Evolutionary conservation across 2,113 vertebrate species (phyloP).

Genomic region (Vimba vimba): DNA sequence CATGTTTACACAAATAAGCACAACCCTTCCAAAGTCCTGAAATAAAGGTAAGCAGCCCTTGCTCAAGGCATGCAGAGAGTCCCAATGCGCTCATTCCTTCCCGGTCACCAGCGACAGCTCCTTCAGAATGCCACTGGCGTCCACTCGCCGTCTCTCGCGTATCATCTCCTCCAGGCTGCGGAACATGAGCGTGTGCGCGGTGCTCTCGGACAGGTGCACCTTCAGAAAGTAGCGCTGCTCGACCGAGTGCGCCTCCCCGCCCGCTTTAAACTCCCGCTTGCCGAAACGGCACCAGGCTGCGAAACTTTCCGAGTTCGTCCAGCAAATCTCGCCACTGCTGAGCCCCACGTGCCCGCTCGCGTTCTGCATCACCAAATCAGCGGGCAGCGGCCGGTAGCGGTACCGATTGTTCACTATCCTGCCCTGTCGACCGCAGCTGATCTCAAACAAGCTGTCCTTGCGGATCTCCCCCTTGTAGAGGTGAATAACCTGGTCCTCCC

Average conservation of each 20-base stretch:
- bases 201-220: slow-evolving; percentile 88
- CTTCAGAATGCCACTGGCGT: slow-evolving; percentile 92
- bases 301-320: slow-evolving; percentile 99
- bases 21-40: slow-evolving; percentile 51
- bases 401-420: slow-evolving; percentile 97
- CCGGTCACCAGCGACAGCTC: slow-evolving; percentile 87
- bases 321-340: slow-evolving; percentile 93
- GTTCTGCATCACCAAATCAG: slow-evolving; percentile 97
- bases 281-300: slow-evolving; percentile 99
- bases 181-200: slow-evolving; percentile 92
- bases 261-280: slow-evolving; percentile 97
- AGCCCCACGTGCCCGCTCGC: slow-evolving; percentile 94
- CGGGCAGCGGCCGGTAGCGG: slow-evolving; percentile 91
- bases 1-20: slow-evolving; percentile 54
- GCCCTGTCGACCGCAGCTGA: slow-evolving; percentile 86
- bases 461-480: slow-evolving; percentile 96
- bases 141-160: slow-evolving; percentile 91
- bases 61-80: slow-evolving; percentile 66
- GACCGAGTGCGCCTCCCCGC: slow-evolving; percentile 88
- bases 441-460: slow-evolving; percentile 92
- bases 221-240: slow-evolving; percentile 94
- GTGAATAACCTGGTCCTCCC: slow-evolving; percentile 91
- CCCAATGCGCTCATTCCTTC: slow-evolving; percentile 81
- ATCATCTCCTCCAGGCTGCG: slow-evolving; percentile 97
- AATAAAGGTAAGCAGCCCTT: slow-evolving; percentile 53